Percentiles rank a stretch among this genome's conserved stretches.
Evolutionary conservation across 2,888 invertebrate species (phyloP).

Genomic region (Luperina nickerlii): DNA sequence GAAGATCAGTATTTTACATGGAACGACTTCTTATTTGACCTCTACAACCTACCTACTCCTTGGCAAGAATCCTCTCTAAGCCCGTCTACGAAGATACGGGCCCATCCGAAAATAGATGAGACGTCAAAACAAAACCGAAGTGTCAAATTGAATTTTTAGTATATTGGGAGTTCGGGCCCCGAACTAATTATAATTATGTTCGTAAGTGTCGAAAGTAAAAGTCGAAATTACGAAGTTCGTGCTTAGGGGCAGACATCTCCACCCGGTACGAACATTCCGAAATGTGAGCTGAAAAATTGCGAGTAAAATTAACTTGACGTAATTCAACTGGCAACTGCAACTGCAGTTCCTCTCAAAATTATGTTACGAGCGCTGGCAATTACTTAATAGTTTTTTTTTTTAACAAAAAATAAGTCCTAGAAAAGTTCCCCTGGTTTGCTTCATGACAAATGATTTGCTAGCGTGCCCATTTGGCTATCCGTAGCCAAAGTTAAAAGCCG

Average conservation of each 20-base stretch:
- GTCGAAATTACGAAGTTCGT: neutral
- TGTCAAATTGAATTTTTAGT: neutral
- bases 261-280: constrained; percentile 17
- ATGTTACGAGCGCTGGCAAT: constrained; percentile 12
- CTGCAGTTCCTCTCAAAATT: constrained; percentile 30
- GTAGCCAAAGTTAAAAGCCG: constrained; percentile 23
- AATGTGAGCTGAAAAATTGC: constrained; percentile 16
- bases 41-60: no score
- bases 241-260: neutral
- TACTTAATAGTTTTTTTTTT: constrained; percentile 14
- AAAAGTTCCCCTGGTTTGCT: constrained; percentile 23
- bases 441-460: constrained; percentile 36
- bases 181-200: no score
- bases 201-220: no score
- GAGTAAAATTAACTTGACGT: constrained; percentile 7
- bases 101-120: no score
- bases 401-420: constrained; percentile 14
- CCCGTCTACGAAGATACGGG: no score
- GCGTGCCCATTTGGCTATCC: constrained; percentile 38
- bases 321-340: constrained; percentile 17
- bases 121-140: neutral
- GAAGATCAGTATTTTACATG: neutral
- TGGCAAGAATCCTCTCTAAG: no score
- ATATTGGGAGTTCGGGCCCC: no score
- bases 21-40: neutral